Evolutionary conservation across 2,113 vertebrate genomes (phyloP).

Genomic region (Proteles cristata): DNA sequence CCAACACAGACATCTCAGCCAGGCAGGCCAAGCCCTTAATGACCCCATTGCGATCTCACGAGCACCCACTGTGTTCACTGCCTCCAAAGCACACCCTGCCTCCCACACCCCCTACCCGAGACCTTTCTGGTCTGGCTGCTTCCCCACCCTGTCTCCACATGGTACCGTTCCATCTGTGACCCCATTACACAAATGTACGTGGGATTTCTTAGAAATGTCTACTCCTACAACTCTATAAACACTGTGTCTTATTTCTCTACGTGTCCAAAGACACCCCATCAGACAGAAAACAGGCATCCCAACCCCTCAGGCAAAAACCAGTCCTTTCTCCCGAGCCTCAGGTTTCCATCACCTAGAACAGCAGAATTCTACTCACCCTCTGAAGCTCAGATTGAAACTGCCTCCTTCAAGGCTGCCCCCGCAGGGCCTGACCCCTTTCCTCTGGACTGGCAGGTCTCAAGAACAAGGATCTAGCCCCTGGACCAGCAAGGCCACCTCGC

Average conservation of each 20-base stretch:
- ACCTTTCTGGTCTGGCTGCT: neutral
- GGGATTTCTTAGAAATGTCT: neutral
- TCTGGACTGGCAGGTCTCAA: neutral
- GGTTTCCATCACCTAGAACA: too few species aligned
- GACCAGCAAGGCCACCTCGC: neutral
- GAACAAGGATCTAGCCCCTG: neutral
- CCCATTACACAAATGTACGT: neutral
- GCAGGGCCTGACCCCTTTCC: neutral
- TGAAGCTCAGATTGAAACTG: neutral
- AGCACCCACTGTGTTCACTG: too few species aligned
- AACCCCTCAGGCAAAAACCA: neutral
- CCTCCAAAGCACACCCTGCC: neutral
- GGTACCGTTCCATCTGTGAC: neutral
- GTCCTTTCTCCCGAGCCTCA: neutral
- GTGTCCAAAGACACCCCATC: neutral
- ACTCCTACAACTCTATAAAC: neutral
- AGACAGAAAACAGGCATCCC: neutral
- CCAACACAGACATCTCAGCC: neutral
- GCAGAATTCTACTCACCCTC: neutral
- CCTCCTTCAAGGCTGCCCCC: neutral
- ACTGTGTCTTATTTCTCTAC: neutral
- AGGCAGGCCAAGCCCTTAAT: neutral
- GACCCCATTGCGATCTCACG: neutral
- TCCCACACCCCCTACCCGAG: too few species aligned
- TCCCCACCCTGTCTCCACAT: neutral